These are phyloP conservation scores for Idaea dimidiata DNA, from an alignment of 2,888 invertebrate species.

Conservation along the genomic window DNA sequence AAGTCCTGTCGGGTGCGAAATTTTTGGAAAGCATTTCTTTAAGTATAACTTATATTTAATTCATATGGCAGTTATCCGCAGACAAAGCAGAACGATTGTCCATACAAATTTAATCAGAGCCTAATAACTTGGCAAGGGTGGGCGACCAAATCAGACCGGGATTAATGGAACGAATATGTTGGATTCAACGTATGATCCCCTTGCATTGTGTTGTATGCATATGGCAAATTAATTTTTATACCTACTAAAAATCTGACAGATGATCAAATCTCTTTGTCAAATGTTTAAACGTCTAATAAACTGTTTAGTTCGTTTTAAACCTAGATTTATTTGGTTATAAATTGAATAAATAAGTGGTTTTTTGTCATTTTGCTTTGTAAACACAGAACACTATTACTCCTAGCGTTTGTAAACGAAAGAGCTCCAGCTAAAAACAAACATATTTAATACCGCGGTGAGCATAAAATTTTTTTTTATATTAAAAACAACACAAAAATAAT, in stretches of 20 bases:
- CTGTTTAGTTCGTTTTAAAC: too few species aligned
- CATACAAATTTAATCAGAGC: slow-evolving; percentile 73
- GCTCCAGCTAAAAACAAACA: too few species aligned
- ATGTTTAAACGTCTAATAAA: slow-evolving; percentile 9
- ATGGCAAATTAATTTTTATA: slow-evolving; percentile 36
- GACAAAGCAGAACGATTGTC: slow-evolving; percentile 63
- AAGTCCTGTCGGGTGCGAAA: too few species aligned
- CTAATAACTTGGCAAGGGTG: slow-evolving; percentile 40
- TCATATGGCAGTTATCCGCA: slow-evolving; percentile 31
- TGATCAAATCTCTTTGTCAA: neutral
- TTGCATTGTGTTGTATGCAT: slow-evolving; percentile 38
- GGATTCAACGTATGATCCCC: slow-evolving; percentile 20
- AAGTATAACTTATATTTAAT: neutral
- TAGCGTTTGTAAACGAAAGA: too few species aligned
- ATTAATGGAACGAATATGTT: slow-evolving; percentile 34
- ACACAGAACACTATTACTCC: too few species aligned
- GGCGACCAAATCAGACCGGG: slow-evolving; percentile 40
- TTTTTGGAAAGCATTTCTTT: too few species aligned
- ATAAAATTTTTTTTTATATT: slow-evolving; percentile 8
- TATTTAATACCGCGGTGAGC: too few species aligned
- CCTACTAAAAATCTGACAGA: neutral
- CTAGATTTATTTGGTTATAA: too few species aligned
- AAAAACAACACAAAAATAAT: slow-evolving; percentile 5
- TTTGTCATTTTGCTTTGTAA: too few species aligned
- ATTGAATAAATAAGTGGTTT: too few species aligned